A percentile compares a stretch with the other conserved stretches of the same genome.
phyloP scores from a whole-genome alignment of 1,140 invertebrate genomes.

The silkworm (Bombyx mori) region ASM3026992v2 NC_085108.1:3141001-3141500 shows the following conservation, averaged over 20 bases:
- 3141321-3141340: slow-evolving; percentile 93
- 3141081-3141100: slow-evolving; percentile 67
- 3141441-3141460: slow-evolving; percentile 22
- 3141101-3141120: slow-evolving; percentile 81
- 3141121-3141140: slow-evolving; percentile 81
- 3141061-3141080: slow-evolving; percentile 53
- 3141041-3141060: slow-evolving; percentile 50
- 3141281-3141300: slow-evolving; percentile 80
- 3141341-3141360: slow-evolving; percentile 89
- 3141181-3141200: slow-evolving; percentile 21
- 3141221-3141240: slow-evolving; percentile 26
- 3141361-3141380: slow-evolving; percentile 47
- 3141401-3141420: slow-evolving; percentile 45
- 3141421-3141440: slow-evolving; percentile 31
- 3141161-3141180: slow-evolving; percentile 40
- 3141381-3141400: slow-evolving; percentile 36
- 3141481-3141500: too few relatives aligned
- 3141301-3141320: slow-evolving; percentile 72
- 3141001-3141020: slow-evolving; percentile 47
- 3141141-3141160: slow-evolving; percentile 55
- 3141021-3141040: slow-evolving; percentile 59
- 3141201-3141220: slow-evolving; percentile 51
- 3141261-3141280: slow-evolving; percentile 76
- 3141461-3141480: too few relatives aligned
- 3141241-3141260: slow-evolving; percentile 36